Base-by-base conservation (phyloP, 2,797 vertebrate genomes). In the Psittacula derbiana region DNA sequence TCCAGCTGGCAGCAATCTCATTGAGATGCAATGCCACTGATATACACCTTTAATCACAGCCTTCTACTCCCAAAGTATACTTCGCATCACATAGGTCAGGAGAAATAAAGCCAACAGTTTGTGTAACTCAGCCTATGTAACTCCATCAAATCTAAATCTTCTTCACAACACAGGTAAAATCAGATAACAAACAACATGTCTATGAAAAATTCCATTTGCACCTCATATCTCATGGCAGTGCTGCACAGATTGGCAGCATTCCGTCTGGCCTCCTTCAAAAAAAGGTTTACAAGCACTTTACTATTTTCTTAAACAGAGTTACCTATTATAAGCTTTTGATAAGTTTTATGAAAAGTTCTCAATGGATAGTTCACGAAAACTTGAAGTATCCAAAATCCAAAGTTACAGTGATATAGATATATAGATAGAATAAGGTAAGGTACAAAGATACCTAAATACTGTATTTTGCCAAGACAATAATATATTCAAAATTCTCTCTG, bases 1-100 rank as follows among this genome's bases (percentile, higher is more conserved):
- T 80, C 76, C 86, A 95, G 82, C 85, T 95, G 82, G 65, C 76
- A 94, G 49, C 41, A 78, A 36, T 81, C n/a, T 61, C 36, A 13
- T 55, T 69, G 27, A 78, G 58, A 72, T 53, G 70, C 80, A 91
- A 5, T 28, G 24, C 43, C 46, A 83, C 66, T 95, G 80, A 46
- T 78, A 91, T 5, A 57, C 27, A 84, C 25, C 10, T 36, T 52
- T 30, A 28, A 38, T 30, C 44, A 18, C 41, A 74, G 36, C 18
- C 40, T 84, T 16, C 46, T 92, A 31, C 61, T 72, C 17, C 27
- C n/a, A 53, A 78, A 41, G 12, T 28, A 1, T 81, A 31, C 49
- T 86, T 50, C 69, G 24, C 58, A 62, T 36, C 30, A 84, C 60
- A 40, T 15, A 58, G 4, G 28, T 88, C 43, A 75, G 73, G 28